Evolutionary conservation across 2,797 vertebrate genomes (phyloP).

Genomic region (Melanotaenia maccullochi): DNA sequence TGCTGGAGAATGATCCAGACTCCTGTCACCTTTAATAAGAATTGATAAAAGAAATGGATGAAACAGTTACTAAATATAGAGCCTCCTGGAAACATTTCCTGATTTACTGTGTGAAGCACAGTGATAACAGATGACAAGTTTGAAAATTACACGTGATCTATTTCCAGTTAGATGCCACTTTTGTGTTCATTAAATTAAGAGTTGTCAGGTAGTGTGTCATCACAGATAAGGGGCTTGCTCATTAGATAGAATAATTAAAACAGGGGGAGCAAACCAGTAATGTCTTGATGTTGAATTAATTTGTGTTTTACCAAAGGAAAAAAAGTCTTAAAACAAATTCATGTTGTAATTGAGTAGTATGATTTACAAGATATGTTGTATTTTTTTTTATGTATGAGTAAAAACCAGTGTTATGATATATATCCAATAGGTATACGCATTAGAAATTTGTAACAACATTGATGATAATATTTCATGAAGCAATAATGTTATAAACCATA

Average conservation of each 20-base stretch:
- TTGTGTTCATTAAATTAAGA: conserved; percentile 25
- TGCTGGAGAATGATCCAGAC: conserved; percentile 6
- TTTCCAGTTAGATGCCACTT: conserved; percentile 15
- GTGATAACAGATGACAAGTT: conserved; percentile 32
- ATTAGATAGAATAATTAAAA: not conserved
- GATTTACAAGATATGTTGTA: too few species aligned
- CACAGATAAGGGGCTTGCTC: conserved; percentile 25
- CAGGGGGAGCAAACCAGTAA: not conserved
- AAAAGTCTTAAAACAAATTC: not conserved
- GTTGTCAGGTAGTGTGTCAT: conserved; percentile 24
- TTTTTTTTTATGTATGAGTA: not conserved
- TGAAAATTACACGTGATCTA: conserved; percentile 31
- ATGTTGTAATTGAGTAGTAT: not conserved
- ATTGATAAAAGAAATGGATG: conserved; percentile 35
- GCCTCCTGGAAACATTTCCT: conserved; percentile 35
- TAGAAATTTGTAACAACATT: not conserved
- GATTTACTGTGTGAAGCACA: conserved; percentile 15
- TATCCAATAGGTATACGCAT: not conserved
- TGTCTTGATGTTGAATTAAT: not conserved
- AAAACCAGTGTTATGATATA: not conserved
- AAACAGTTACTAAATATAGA: conserved; percentile 40
- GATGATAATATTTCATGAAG: not conserved
- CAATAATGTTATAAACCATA: not conserved
- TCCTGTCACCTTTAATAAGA: conserved; percentile 18
- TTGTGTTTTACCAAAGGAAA: not conserved